Percentiles rank a stretch among this genome's conserved stretches.
These are phyloP conservation scores for Tympanoctomys barrerae DNA, from an alignment of 2,797 vertebrate species.

Conservation along the genomic window DNA sequence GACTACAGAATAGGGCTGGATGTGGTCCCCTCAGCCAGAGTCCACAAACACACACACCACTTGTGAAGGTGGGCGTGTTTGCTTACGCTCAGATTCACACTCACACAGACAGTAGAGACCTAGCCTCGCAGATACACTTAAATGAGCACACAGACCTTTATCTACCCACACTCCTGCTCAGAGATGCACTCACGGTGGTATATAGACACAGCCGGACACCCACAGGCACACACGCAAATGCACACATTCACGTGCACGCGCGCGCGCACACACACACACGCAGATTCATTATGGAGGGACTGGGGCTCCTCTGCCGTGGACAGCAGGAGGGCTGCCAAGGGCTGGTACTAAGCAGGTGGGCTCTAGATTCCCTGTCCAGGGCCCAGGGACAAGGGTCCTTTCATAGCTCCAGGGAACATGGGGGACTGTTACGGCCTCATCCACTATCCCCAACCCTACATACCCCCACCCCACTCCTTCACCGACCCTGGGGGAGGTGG, in stretches of 20 bases:
- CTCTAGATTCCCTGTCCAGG: not conserved
- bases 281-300: not conserved
- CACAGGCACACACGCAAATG: not conserved
- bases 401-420: not conserved
- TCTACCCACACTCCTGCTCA: not conserved
- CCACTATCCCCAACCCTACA: not conserved
- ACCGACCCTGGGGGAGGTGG: not conserved
- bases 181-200: not conserved
- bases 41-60: not conserved
- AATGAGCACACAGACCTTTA: not conserved
- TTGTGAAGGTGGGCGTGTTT: accelerated
- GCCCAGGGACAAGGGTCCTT: not conserved
- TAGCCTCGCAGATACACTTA: not conserved
- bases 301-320: not conserved
- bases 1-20: not conserved
- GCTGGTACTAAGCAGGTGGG: not conserved
- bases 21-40: not conserved
- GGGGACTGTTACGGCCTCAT: not conserved
- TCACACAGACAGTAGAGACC: accelerated
- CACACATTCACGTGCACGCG: not conserved
- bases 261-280: too few relatives aligned
- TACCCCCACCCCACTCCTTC: not conserved
- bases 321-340: not conserved
- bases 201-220: not conserved
- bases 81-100: too few relatives aligned